Base-by-base conservation (phyloP, 2,113 vertebrate genomes). In the Leucoraja erinaceus region DNA sequence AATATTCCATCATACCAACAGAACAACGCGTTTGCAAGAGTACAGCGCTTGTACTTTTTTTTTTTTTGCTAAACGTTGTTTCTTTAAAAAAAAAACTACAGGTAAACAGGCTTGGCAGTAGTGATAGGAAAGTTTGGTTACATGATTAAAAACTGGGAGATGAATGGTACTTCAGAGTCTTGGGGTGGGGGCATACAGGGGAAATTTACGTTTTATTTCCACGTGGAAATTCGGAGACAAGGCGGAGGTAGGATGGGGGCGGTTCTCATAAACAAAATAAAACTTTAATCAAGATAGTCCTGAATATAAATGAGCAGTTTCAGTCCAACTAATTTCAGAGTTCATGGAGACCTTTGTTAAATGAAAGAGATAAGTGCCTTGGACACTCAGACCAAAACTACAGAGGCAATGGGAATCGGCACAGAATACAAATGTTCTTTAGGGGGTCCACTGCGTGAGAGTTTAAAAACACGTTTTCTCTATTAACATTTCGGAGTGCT, bases 1-100 rank as follows among this genome's bases (percentile, higher is more conserved):
- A 91, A 91, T 91, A 91, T 91, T 91, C 68, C 90, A 72, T 91
- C 90, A 91, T 91, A 72, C 90, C 90, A 66, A 91, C 68, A 72
- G 90, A 72, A 91, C 90, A 91, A 91, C 38, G 33, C 90, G 22
- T 91, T 70, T 91, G 90, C 68, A 72, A 70, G 90, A 47, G 66
- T 91, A 72, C 31, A 91, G 70, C 68, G 90, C 90, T 11, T 91
- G 90, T 91, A 91, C 90, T 72, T 91, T 25, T 90, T n/a, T n/a
- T n/a, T 25, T 70, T 88, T 33, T 47, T 47, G 38, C 88, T 91
- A 54, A 33, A 72, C 38, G 68, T 91, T 72, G 88, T 72, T 72
- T 38, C 25, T 54, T 70, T 70, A 22, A 38, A 1, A 12, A 16
- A 18, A 72, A 91, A 33, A 72, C 90, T 91, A 91, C 90, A 72